Percentiles rank a stretch among this genome's conserved stretches.
Conservation (phyloP, 2,797 vertebrate genomes). For the Simalia tracyae region DNA sequence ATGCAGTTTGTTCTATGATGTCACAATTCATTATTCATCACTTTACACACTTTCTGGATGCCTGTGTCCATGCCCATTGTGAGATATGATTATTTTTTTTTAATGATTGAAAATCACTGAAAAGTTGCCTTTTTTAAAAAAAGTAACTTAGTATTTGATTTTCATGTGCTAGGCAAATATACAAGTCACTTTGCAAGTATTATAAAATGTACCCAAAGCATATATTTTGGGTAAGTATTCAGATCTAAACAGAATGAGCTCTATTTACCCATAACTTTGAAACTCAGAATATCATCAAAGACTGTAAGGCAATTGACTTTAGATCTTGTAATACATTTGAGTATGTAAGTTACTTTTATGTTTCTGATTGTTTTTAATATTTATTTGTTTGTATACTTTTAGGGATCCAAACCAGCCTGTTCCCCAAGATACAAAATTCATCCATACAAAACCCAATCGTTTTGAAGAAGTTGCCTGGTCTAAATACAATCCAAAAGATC, state of each 20-base stretch:
- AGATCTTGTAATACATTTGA: conserved; percentile 87
- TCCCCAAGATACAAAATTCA: conserved; percentile 97
- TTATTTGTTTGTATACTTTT: conserved; percentile 42
- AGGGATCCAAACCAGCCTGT: conserved; percentile 96
- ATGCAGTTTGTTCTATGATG: not conserved
- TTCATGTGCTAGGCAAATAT: conserved; percentile 81
- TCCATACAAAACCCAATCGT: conserved; percentile 95
- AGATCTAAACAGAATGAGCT: conserved; percentile 94
- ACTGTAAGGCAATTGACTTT: conserved; percentile 87
- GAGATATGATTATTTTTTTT: no score
- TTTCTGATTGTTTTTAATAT: conserved; percentile 20
- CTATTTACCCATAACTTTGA: conserved; percentile 90
- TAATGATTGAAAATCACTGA: not conserved
- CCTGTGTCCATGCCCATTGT: not conserved
- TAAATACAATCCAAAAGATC: conserved; percentile 97
- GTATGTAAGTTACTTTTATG: conserved; percentile 64
- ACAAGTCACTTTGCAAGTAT: conserved; percentile 83
- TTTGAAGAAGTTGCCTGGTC: conserved; percentile 98
- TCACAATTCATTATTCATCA: not conserved
- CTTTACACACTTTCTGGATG: not conserved
- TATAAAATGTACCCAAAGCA: conserved; percentile 93
- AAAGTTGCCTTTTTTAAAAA: not conserved
- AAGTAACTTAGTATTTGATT: not conserved
- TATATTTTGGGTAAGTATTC: conserved; percentile 91
- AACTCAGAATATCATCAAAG: conserved; percentile 79